phyloP scores from a whole-genome alignment of 2,113 vertebrate genomes.

The Dromaius novaehollandiae region DNA sequence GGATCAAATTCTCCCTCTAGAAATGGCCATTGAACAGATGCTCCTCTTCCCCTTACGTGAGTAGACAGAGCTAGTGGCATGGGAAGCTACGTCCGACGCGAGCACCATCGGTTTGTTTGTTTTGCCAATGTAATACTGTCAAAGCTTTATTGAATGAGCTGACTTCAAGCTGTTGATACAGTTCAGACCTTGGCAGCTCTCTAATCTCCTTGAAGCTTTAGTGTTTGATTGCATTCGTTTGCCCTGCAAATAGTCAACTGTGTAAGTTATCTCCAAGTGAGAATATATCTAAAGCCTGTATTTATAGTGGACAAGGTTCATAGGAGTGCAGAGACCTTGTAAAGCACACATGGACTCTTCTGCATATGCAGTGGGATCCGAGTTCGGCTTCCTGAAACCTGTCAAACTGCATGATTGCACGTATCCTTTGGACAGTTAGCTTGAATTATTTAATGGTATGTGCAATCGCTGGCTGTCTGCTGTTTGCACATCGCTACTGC shows the following conservation, averaged over 20 bases:
- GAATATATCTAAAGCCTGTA: slow-evolving; percentile 70
- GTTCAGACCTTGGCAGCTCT: slow-evolving; percentile 79
- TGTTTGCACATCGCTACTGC: not conserved
- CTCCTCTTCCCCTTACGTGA: not conserved
- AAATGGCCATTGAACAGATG: not conserved
- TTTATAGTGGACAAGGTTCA: slow-evolving; percentile 75
- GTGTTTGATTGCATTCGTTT: slow-evolving; percentile 78
- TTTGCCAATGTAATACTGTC: slow-evolving; percentile 70
- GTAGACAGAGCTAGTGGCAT: not conserved
- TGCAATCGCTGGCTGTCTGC: not conserved
- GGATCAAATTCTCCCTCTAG: not conserved
- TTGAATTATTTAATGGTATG: slow-evolving; percentile 29
- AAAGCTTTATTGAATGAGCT: slow-evolving; percentile 70
- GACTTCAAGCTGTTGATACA: slow-evolving; percentile 79
- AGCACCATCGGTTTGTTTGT: slow-evolving; percentile 53
- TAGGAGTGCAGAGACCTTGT: slow-evolving; percentile 54
- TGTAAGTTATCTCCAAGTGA: slow-evolving; percentile 77
- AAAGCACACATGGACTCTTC: slow-evolving; percentile 36
- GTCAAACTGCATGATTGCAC: not conserved
- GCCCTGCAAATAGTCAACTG: slow-evolving; percentile 79
- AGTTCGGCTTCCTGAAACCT: slow-evolving; percentile 11
- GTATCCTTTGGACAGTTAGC: slow-evolving; percentile 1
- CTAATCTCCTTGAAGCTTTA: slow-evolving; percentile 79
- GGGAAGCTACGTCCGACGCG: not conserved
- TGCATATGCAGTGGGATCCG: slow-evolving; percentile 27